Evolutionary conservation across 1,140 invertebrate species (phyloP).

Genomic region (Panagrolaimus sp.): DNA sequence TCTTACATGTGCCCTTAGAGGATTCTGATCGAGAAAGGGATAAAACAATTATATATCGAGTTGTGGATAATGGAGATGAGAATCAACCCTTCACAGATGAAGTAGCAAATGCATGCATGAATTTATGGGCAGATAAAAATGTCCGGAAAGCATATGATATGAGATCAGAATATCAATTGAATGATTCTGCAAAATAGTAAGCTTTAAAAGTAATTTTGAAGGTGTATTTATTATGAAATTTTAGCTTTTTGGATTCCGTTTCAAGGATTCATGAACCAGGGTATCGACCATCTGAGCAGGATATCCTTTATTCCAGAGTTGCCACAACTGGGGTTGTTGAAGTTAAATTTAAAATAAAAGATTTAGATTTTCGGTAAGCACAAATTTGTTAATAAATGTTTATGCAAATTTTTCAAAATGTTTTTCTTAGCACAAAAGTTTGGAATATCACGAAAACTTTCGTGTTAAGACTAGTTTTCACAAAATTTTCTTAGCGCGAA

Average conservation of each 20-base stretch:
- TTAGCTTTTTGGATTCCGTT: constrained; percentile 88
- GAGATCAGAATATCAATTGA: constrained; percentile 50
- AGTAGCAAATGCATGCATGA: constrained; percentile 31
- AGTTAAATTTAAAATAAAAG: constrained; percentile 49
- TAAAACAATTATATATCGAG: constrained; percentile 38
- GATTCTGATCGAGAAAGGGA: constrained; percentile 24
- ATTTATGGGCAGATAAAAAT: constrained; percentile 50
- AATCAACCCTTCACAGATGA: constrained; percentile 45
- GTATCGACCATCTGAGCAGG: constrained; percentile 91
- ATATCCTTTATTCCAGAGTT: constrained; percentile 89
- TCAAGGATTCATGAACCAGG: constrained; percentile 81
- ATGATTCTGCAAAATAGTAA: constrained; percentile 59
- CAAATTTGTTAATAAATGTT: no score
- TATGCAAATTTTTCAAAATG: no score
- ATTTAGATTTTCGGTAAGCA: constrained; percentile 40
- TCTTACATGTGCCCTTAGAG: constrained; percentile 68
- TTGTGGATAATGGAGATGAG: constrained; percentile 46
- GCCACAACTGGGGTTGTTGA: constrained; percentile 71
- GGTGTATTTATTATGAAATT: constrained; percentile 11
- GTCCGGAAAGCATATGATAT: constrained; percentile 53
- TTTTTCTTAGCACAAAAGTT: no score
- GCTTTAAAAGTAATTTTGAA: constrained; percentile 5
- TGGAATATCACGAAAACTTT: no score
- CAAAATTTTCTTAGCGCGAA: no score
- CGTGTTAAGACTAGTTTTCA: no score